phyloP scores from a whole-genome alignment of 2,888 invertebrate species.

The Cephus pulcher region DNA sequence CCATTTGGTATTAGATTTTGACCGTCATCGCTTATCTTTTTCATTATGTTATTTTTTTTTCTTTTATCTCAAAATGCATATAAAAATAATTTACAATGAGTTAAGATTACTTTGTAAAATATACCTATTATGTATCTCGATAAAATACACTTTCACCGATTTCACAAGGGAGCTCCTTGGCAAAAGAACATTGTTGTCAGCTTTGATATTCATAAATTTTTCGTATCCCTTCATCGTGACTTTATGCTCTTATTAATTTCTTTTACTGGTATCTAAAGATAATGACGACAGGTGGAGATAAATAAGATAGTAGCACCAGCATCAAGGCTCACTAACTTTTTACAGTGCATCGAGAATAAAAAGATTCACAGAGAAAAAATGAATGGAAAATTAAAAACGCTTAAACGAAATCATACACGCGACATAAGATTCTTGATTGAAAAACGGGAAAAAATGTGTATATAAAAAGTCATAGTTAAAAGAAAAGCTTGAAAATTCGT shows the following conservation, averaged over 20 bases:
- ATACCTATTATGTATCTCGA: constrained; percentile 30
- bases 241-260: neutral
- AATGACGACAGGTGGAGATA: neutral
- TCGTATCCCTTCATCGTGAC: neutral
- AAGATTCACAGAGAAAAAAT: neutral
- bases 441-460: neutral
- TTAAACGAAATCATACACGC: neutral
- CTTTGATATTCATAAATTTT: neutral
- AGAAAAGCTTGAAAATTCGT: neutral
- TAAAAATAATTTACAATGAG: constrained; percentile 57
- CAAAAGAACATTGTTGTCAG: neutral
- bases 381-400: constrained; percentile 22
- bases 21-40: neutral
- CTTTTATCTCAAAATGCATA: constrained; percentile 50
- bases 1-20: neutral
- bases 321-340: neutral
- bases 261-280: neutral
- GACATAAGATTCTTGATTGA: neutral
- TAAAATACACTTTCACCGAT: constrained; percentile 15
- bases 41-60: constrained; percentile 12
- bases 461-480: neutral
- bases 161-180: neutral
- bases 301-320: neutral
- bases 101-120: constrained; percentile 50
- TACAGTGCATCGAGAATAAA: neutral